A percentile compares a stretch with the other conserved stretches of the same genome.
Evolutionary conservation across 2,888 invertebrate genomes (phyloP).

Genomic region (Drosophila austrosaltans): DNA sequence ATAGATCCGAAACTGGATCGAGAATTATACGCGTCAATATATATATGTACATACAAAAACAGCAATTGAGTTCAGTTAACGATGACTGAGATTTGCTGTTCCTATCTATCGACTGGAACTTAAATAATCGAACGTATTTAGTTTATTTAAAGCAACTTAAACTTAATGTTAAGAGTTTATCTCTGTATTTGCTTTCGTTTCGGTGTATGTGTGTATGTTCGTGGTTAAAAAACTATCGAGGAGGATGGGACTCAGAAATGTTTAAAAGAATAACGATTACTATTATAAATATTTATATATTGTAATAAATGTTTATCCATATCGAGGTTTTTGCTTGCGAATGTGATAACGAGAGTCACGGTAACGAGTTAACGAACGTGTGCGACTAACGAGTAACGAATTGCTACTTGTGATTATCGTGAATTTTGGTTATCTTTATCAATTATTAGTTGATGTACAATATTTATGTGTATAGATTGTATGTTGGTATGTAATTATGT

Average conservation of each 20-base stretch:
- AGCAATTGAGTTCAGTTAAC: constrained; percentile 47
- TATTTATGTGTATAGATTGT: constrained; percentile 33
- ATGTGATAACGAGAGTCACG: constrained; percentile 48
- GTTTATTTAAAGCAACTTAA: constrained; percentile 75
- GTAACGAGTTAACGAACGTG: constrained; percentile 43
- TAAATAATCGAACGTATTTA: constrained; percentile 51
- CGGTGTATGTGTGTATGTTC: neutral
- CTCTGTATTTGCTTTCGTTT: constrained; percentile 4
- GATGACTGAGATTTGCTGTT: constrained; percentile 31
- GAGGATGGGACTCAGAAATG: neutral
- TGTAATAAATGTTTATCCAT: constrained; percentile 26
- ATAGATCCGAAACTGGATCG: constrained; percentile 47
- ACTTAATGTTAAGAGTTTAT: constrained; percentile 58
- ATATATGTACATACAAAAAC: constrained; percentile 56
- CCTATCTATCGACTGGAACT: constrained; percentile 51
- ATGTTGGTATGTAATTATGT: constrained; percentile 38
- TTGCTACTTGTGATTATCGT: constrained; percentile 42
- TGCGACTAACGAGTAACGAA: constrained; percentile 48
- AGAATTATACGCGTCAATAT: constrained; percentile 46
- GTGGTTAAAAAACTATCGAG: constrained; percentile 46
- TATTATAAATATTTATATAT: constrained; percentile 24
- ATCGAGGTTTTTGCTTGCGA: constrained; percentile 14
- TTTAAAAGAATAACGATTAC: constrained; percentile 29
- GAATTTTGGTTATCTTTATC: constrained; percentile 9
- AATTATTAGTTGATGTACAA: constrained; percentile 18